Evolutionary conservation across 2,113 vertebrate species (phyloP), one percentile per base, ranked within the genome.

Genomic region (Rostratula benghalensis): DNA sequence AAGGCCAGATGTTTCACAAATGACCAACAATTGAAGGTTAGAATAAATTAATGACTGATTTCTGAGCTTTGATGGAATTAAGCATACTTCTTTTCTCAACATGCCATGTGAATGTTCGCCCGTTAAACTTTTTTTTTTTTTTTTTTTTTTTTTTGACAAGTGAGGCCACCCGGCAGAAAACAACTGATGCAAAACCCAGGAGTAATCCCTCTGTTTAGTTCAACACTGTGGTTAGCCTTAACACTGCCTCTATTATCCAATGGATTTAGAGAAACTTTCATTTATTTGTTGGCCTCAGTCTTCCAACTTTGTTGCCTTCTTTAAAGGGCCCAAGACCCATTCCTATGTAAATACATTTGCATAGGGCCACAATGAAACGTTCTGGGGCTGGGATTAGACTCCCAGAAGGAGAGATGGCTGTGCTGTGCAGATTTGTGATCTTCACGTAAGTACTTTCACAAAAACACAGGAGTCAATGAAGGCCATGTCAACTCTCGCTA

Each of bases 41-140:
- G 99, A 99, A 99, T 99, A 99, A 99, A 99, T 99, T 99, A 99
- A 99, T 99, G 98, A 98, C 98, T 98, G 98, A 99, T 99, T 99
- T 99, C 98, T 98, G 97, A 98, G 99, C 99, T 99, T 99, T 99
- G 99, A 99, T 99, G 99, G 99, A 98, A 99, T 99, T 99, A 99
- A 98, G 98, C 98, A 98, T 98, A 98, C 98, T 99, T 98, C 98
- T 98, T 98, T 99, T 98, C 98, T 99, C 98, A 99, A 98, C 98
- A 98, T 98, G 98, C 97, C 97, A 98, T 99, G 98, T 98, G 98
- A 99, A 99, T 98, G 98, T 99, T 98, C 98, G 96, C 96, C 97
- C 93, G 97, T 98, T 99, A 98, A 99, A 99, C 97, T 97, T 98
- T 98, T 97, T 97, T 97, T 95, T 81, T 96, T 97, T 97, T 98